These are phyloP conservation scores for Acrobeloides nanus DNA, from an alignment of 2,888 invertebrate species.

Conservation along the genomic window DNA sequence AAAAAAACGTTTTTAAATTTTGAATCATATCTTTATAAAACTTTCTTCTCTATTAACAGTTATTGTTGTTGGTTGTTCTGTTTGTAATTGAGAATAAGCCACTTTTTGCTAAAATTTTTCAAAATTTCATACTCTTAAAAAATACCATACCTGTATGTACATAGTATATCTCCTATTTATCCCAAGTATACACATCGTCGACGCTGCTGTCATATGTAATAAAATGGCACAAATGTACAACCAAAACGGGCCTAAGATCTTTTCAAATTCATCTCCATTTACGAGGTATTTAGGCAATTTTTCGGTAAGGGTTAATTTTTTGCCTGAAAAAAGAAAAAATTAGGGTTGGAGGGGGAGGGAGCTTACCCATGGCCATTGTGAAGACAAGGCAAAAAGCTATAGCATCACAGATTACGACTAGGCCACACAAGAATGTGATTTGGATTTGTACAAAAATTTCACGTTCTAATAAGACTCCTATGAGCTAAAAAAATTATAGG, in stretches of 20 bases:
- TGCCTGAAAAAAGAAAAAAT: no score
- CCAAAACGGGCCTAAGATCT: constrained; percentile 48
- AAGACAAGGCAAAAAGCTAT: constrained; percentile 39
- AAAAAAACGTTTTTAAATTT: no score
- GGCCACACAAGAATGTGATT: constrained; percentile 31
- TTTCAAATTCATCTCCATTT: constrained; percentile 29
- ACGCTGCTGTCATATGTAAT: constrained; percentile 47
- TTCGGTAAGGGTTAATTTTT: constrained; percentile 22
- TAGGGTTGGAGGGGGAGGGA: no score
- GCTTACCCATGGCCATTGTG: constrained; percentile 41
- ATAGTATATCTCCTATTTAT: constrained; percentile 27
- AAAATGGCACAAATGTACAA: constrained; percentile 48
- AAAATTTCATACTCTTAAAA: no score
- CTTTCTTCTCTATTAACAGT: no score
- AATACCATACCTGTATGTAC: constrained; percentile 20
- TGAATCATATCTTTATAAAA: no score
- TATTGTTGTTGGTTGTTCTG: no score
- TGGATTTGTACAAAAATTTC: constrained; percentile 32
- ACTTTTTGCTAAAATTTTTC: no score
- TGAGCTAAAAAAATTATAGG: constrained; percentile 20
- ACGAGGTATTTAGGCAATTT: constrained; percentile 32
- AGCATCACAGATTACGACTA: constrained; percentile 45
- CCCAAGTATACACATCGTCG: constrained; percentile 44
- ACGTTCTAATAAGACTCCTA: constrained; percentile 26
- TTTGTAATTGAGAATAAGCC: no score